A percentile compares a stretch with the other conserved stretches of the same genome.
These are phyloP conservation scores for Pardalotus punctatus DNA, from an alignment of 2,113 vertebrate genomes.

Conservation along the genomic window DNA sequence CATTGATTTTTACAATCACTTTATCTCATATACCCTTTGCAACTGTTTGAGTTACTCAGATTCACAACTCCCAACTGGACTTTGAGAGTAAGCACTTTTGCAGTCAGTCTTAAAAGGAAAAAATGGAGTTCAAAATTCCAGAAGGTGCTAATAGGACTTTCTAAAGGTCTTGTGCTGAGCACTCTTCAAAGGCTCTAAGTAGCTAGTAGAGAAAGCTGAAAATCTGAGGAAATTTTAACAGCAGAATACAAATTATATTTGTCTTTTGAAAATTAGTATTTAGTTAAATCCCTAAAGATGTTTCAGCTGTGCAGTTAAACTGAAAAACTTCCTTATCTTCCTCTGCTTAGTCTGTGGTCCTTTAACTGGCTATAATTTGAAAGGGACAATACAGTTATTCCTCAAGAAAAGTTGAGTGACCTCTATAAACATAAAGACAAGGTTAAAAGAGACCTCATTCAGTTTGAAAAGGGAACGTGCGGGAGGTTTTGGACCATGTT, in stretches of 20 bases:
- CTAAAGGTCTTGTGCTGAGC: not conserved
- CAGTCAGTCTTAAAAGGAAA: not conserved
- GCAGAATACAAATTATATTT: not conserved
- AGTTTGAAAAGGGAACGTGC: not conserved
- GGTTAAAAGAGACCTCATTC: not conserved
- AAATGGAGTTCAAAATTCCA: constrained; percentile 14
- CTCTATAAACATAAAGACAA: not conserved
- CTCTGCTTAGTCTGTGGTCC: not conserved
- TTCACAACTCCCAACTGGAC: not conserved
- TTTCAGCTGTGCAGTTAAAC: not conserved
- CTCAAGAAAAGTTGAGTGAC: not conserved
- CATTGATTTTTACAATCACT: constrained; percentile 36
- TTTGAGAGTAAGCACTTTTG: constrained; percentile 1
- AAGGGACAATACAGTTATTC: not conserved
- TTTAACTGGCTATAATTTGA: not conserved
- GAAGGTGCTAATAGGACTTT: constrained; percentile 9
- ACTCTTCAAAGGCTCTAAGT: not conserved
- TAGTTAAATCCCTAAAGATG: not conserved
- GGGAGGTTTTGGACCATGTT: not conserved
- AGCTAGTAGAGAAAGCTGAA: not conserved
- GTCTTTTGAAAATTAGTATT: not conserved
- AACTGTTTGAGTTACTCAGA: constrained; percentile 21
- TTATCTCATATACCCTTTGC: not conserved
- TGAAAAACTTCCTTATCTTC: not conserved
- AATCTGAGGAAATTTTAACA: not conserved